Evolutionary conservation across 2,113 vertebrate genomes (phyloP).

Genomic region (Hipposideros armiger): DNA sequence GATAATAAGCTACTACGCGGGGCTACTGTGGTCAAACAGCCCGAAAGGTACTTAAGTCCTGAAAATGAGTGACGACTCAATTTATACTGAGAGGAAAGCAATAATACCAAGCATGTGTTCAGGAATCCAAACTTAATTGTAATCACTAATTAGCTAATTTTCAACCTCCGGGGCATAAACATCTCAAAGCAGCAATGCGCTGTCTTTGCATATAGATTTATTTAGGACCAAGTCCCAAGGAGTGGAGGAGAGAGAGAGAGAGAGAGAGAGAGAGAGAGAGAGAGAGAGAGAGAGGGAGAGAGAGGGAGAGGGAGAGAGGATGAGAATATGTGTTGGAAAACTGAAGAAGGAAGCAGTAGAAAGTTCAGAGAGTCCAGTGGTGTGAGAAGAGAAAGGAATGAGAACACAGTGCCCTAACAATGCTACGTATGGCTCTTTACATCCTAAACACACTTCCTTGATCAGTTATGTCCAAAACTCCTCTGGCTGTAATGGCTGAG

Average conservation of each 20-base stretch:
- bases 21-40: neutral
- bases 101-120: neutral
- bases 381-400: neutral
- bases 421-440: neutral
- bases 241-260: neutral
- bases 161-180: neutral
- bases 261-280: neutral
- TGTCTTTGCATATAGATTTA: neutral
- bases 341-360: neutral
- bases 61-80: neutral
- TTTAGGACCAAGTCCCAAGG: neutral
- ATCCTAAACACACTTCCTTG: neutral
- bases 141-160: constrained; percentile 50
- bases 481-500: neutral
- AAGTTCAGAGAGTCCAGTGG: neutral
- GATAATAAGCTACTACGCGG: neutral
- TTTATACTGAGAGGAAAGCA: neutral
- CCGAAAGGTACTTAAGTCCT: neutral
- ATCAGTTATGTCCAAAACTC: accelerated
- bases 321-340: neutral
- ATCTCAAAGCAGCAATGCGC: neutral
- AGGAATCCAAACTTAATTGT: constrained; percentile 11
- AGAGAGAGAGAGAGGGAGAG: neutral
- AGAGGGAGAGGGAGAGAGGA: neutral
- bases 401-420: neutral